Conservation (phyloP, 2,888 invertebrate genomes). For the Dorcus parallelipipedus region DNA sequence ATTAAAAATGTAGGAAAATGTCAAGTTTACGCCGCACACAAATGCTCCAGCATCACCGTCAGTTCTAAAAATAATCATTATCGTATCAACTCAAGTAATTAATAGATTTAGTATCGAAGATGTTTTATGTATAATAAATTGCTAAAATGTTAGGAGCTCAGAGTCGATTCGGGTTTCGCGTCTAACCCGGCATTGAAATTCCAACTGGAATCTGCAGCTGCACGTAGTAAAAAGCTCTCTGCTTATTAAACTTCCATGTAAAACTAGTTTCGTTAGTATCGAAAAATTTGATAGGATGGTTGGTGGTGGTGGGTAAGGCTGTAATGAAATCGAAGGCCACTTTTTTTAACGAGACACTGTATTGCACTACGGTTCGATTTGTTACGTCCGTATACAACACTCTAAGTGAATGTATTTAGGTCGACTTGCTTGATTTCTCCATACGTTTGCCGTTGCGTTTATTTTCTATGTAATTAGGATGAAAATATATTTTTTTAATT, state of each 20-base stretch:
- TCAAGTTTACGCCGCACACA: too few species aligned
- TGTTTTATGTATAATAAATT: neutral
- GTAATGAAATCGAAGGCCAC: neutral
- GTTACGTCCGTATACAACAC: slow-evolving; percentile 1
- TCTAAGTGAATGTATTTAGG: slow-evolving; percentile 23
- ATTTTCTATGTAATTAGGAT: slow-evolving; percentile 4
- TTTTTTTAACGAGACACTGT: neutral
- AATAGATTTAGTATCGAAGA: neutral
- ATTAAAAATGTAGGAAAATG: too few species aligned
- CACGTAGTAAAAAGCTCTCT: neutral
- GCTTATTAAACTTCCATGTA: neutral
- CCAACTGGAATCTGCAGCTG: neutral
- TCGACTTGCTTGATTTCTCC: slow-evolving; percentile 22
- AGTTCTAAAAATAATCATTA: too few species aligned
- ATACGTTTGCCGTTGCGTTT: slow-evolving; percentile 5
- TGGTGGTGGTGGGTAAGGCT: neutral
- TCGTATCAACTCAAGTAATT: too few species aligned
- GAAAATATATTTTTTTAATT: neutral
- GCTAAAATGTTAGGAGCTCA: neutral
- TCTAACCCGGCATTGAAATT: slow-evolving; percentile 11
- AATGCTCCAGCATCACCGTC: too few species aligned
- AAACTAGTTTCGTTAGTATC: slow-evolving; percentile 9
- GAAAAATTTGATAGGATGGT: slow-evolving; percentile 4
- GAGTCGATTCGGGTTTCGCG: slow-evolving; percentile 6
- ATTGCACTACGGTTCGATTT: neutral